Evolutionary conservation across 2,797 vertebrate species (phyloP).

Genomic region (Coccyzus lansbergi): DNA sequence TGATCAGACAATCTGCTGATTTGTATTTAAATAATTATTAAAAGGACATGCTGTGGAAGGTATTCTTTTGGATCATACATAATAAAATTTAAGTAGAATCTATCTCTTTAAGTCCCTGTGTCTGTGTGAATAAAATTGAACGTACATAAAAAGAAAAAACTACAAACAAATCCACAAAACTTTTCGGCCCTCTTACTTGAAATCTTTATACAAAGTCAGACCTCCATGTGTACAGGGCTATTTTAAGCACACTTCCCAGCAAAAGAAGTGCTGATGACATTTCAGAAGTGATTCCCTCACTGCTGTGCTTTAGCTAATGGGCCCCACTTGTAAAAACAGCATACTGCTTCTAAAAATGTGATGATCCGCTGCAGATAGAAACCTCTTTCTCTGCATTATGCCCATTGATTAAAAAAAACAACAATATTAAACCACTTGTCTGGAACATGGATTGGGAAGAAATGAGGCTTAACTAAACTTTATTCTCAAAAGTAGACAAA

Average conservation of each 20-base stretch:
- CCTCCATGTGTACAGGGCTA: background rate
- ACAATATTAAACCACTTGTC: background rate
- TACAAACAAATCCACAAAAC: background rate
- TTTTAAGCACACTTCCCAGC: conserved; percentile 1
- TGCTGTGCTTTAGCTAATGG: background rate
- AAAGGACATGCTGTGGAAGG: background rate
- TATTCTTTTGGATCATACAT: background rate
- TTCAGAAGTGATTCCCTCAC: conserved; percentile 25
- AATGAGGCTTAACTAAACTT: background rate
- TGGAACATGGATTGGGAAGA: background rate
- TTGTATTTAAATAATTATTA: background rate
- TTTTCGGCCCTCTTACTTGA: background rate
- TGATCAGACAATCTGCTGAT: background rate
- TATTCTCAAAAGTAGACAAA: background rate
- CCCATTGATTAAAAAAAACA: background rate
- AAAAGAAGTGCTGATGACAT: background rate
- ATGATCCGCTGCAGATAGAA: background rate
- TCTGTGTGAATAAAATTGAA: background rate
- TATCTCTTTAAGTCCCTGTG: background rate
- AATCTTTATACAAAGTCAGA: background rate
- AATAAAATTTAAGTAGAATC: background rate
- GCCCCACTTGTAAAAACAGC: background rate
- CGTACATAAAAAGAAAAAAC: background rate
- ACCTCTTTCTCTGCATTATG: background rate
- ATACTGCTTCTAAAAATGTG: conserved; percentile 11